These are phyloP conservation scores for Istiophorus platypterus DNA, from an alignment of 2,113 vertebrate species.

Conservation along the genomic window DNA sequence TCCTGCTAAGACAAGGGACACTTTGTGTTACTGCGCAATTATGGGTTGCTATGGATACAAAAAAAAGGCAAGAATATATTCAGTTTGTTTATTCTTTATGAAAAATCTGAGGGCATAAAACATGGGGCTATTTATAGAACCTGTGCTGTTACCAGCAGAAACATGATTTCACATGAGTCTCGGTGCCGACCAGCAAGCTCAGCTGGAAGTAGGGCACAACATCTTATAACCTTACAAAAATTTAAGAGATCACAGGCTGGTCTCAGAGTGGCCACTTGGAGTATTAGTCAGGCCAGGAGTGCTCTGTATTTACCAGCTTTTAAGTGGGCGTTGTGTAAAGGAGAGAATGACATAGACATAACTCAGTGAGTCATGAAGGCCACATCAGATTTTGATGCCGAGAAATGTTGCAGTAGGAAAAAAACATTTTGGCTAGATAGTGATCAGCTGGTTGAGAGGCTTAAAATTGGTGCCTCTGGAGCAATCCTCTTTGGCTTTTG, in stretches of 20 bases:
- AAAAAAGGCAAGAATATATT: slow-evolving; percentile 45
- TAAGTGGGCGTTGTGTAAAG: slow-evolving; percentile 67
- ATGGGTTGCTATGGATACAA: slow-evolving; percentile 76
- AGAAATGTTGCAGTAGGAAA: slow-evolving; percentile 34
- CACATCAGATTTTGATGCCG: slow-evolving; percentile 51
- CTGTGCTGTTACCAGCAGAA: slow-evolving; percentile 41
- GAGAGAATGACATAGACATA: slow-evolving; percentile 67
- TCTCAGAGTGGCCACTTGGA: slow-evolving; percentile 45
- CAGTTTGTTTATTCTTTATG: slow-evolving; percentile 59
- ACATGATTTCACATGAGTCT: slow-evolving; percentile 46
- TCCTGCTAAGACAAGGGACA: slow-evolving; percentile 63
- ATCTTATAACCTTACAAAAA: slow-evolving; percentile 41
- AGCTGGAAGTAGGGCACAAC: slow-evolving; percentile 53
- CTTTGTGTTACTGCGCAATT: slow-evolving; percentile 49
- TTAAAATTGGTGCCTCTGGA: background rate
- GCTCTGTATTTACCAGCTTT: slow-evolving; percentile 64
- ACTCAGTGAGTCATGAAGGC: slow-evolving; percentile 54
- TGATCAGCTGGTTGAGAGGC: slow-evolving; percentile 30
- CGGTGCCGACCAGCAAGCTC: slow-evolving; percentile 15
- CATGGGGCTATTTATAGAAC: slow-evolving; percentile 61
- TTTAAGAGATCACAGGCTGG: slow-evolving; percentile 37
- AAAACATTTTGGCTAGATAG: slow-evolving; percentile 29
- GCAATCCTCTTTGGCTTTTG: slow-evolving; percentile 13
- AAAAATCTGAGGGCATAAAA: slow-evolving; percentile 55
- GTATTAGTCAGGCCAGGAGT: slow-evolving; percentile 37